Base-by-base conservation (phyloP, 2,888 invertebrate species). In the Pyrrhia umbra region DNA sequence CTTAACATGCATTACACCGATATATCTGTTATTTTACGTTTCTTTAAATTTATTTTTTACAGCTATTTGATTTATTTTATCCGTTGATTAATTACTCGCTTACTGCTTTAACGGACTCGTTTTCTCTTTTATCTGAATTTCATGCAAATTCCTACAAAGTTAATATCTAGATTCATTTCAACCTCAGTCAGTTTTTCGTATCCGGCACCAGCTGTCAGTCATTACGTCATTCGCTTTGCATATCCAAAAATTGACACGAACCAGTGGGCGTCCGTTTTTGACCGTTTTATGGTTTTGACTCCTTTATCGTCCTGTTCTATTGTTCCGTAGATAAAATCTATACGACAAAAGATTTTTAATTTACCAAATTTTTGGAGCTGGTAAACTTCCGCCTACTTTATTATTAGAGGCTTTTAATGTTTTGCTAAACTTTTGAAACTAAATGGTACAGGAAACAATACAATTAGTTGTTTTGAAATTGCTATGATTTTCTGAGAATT, bases 211-310 rank as follows among this genome's bases (percentile, higher is more conserved):
- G 57, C 40, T 59, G 51, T 60, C 46, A 46, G 50, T 46, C 42
- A 56, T 70, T 54, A 34, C 58, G 46, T 63, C 71, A 77, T 49
- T 59, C 66, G 55, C 43, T 77, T 74, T 59, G 70, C 63, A 69
- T 77, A 60, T 71, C 64, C 75, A 78, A 83, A 83, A 75, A 68
- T 80, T 77, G 57, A 65, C 73, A 75, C 75, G 65, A 60, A 66
- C 75, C 42, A 55, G 75, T 77, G 80, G 83, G 85, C 75, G 83
- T 43, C 57, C 77, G 81, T 78, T 78, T 82, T 77, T 81, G 83
- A 67, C 82, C 82, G 81, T 79, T 87, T 88, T 85, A 87, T 85
- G 79, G 76, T 57, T 75, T 81, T 63, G 70, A 75, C 80, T 82
- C 85, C 84, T 77, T 87, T 88, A 76, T 58, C 65, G 77, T 74